Evolutionary conservation across 2,888 invertebrate genomes (phyloP).

Genomic region (Nemurella pictetii): DNA sequence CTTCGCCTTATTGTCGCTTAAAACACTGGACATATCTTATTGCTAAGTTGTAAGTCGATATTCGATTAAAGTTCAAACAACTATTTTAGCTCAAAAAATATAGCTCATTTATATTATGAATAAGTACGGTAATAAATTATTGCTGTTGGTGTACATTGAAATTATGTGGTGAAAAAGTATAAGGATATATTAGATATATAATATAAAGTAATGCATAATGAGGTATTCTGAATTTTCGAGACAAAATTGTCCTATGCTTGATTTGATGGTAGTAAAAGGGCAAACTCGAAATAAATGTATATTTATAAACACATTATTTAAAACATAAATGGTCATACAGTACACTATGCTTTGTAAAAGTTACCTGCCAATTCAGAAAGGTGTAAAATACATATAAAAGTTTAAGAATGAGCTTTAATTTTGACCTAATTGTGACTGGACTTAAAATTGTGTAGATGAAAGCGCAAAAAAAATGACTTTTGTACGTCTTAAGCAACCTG

Average conservation of each 20-base stretch:
- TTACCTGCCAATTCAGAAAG: no score
- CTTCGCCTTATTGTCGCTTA: slow-evolving; percentile 8
- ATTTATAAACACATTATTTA: no score
- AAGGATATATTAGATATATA: not conserved
- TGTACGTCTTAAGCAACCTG: not conserved
- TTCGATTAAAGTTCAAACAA: not conserved
- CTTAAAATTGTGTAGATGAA: no score
- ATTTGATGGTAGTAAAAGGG: no score
- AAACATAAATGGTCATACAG: no score
- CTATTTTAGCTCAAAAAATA: not conserved
- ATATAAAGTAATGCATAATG: not conserved
- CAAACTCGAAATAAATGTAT: no score
- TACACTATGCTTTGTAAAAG: no score
- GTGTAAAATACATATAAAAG: no score
- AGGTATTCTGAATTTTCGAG: not conserved
- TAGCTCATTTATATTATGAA: not conserved
- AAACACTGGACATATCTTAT: slow-evolving; percentile 11
- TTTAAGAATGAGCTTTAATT: no score
- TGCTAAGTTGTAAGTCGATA: not conserved
- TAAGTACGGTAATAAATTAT: not conserved
- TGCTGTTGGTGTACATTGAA: not conserved
- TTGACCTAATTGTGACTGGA: no score
- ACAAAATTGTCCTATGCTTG: not conserved
- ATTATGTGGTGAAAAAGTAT: not conserved
- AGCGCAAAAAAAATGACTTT: no score